Conservation (phyloP, 2,888 invertebrate species). For the Latrodectus elegans region DNA sequence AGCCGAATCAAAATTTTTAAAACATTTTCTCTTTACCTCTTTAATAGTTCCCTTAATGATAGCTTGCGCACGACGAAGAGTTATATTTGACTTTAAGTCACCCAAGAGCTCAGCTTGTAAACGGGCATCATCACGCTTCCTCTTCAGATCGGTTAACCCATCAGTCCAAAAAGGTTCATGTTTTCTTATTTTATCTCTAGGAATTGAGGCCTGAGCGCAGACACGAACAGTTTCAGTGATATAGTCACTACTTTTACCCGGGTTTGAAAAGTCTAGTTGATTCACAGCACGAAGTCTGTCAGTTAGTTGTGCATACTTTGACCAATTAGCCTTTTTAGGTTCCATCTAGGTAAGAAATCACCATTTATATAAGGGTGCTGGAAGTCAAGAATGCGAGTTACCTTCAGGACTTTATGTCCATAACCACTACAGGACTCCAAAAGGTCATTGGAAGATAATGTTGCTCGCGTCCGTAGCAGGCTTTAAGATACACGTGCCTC, state of each 20-base stretch:
- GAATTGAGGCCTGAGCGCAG: slow-evolving; percentile 1
- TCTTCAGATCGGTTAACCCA: slow-evolving; percentile 22
- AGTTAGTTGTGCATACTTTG: slow-evolving; percentile 12
- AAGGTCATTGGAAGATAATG: not conserved
- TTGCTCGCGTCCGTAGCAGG: too few relatives aligned
- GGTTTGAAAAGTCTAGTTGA: not conserved
- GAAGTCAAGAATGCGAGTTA: not conserved
- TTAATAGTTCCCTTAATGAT: slow-evolving; percentile 10
- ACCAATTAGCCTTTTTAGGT: slow-evolving; percentile 15
- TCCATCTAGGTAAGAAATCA: too few relatives aligned
- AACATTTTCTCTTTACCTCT: not conserved
- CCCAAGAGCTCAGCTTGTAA: too few relatives aligned
- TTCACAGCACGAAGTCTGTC: not conserved
- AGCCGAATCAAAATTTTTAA: slow-evolving; percentile 17
- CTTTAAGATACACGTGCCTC: too few relatives aligned
- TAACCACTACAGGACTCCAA: slow-evolving; percentile 18
- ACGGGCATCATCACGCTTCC: slow-evolving; percentile 6
- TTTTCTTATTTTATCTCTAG: slow-evolving; percentile 2
- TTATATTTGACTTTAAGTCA: slow-evolving; percentile 2
- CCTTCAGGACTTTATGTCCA: slow-evolving; percentile 18
- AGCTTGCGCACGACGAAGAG: slow-evolving; percentile 2
- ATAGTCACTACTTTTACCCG: slow-evolving; percentile 9
- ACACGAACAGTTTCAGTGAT: slow-evolving; percentile 14
- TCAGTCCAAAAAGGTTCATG: slow-evolving; percentile 20
- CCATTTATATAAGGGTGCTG: not conserved